Percentiles rank a stretch among this genome's conserved stretches.
Conservation (phyloP, 2,797 vertebrate genomes). For the Cirrhinus molitorella region DNA sequence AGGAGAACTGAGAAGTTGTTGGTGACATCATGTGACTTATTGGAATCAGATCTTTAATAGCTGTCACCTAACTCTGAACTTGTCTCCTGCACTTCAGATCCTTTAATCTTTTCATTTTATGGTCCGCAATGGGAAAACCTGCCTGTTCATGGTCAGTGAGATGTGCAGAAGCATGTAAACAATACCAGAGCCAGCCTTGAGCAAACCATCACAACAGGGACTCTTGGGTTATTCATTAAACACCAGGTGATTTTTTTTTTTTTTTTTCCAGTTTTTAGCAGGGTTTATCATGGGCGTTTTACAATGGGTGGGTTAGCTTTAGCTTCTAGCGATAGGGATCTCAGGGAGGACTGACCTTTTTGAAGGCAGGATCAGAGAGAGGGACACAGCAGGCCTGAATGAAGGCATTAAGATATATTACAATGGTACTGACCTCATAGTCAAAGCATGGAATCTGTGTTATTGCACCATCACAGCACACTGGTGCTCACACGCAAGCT, state of each 20-base stretch:
- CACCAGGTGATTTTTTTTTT: conserved; percentile 40
- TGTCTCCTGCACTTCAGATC: conserved; percentile 5
- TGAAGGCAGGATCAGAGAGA: conserved; percentile 61
- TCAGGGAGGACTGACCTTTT: conserved; percentile 44
- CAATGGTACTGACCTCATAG: conserved; percentile 51
- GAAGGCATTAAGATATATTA: conserved; percentile 53
- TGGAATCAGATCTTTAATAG: not conserved
- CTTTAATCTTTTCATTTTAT: conserved; percentile 38
- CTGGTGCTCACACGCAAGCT: conserved; percentile 34
- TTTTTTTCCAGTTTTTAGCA: conserved; percentile 32
- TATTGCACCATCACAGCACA: conserved; percentile 45
- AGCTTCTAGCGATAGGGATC: conserved; percentile 48
- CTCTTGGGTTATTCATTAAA: conserved; percentile 58
- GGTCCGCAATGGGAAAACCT: conserved; percentile 19
- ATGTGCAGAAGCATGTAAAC: conserved; percentile 66
- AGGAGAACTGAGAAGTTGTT: not conserved
- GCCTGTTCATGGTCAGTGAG: conserved; percentile 53
- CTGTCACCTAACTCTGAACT: conserved; percentile 17
- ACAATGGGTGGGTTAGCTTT: conserved; percentile 27
- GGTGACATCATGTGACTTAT: conserved; percentile 23
- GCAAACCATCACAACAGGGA: conserved; percentile 28
- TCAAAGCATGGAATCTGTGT: conserved; percentile 52
- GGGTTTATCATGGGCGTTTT: conserved; percentile 45
- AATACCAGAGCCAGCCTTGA: conserved; percentile 57
- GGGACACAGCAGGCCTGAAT: conserved; percentile 46